Base-by-base conservation (phyloP, 2,113 vertebrate genomes). In the western clawed frog (Xenopus tropicalis) region DNA sequence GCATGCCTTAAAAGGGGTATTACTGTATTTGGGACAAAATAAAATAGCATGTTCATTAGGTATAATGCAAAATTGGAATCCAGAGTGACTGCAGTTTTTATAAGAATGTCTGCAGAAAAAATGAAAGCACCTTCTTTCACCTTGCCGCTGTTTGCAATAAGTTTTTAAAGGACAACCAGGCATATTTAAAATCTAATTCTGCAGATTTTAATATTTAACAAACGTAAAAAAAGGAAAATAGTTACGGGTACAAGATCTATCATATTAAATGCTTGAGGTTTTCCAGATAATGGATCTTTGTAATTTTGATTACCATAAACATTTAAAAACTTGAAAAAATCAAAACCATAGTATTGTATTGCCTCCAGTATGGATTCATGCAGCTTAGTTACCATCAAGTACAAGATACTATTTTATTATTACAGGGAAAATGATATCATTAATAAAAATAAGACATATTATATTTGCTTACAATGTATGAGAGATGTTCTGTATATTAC, bases 41-140 rank as follows among this genome's bases (percentile, higher is more conserved):
- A 66, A 73, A 66, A 73, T 54, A 66, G 21, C 17, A 65, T 66
- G 62, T 66, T 73, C 46, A 58, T 54, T 73, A 66, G 66, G 25
- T 43, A 24, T 20, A 20, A 51, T 57, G 63, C 20, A 56, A 42
- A 17, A 73, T 21, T 21, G 48, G 69, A 57, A 71, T 61, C 46
- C 20, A 71, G 57, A 37, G 25, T 58, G 61, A 64, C 61, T 56
- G n/a, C 46, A 64, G 42, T 21, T 73, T 51, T 63, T 73, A 43
- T 20, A 72, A 51, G 62, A 63, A 66, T 73, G 62, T 73, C 61
- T 66, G 24, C 29, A 66, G 62, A 42, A 73, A 66, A 66, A 73
- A n/a, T 66, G 23, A 66, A 44, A n/a, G n/a, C 61, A 72, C 42
- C 64, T 24, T 57, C 57, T 70, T 70, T 70, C 48, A 70, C 59